Base-by-base conservation (phyloP, 1,140 invertebrate genomes). In the Tetraneura akinire region DNA sequence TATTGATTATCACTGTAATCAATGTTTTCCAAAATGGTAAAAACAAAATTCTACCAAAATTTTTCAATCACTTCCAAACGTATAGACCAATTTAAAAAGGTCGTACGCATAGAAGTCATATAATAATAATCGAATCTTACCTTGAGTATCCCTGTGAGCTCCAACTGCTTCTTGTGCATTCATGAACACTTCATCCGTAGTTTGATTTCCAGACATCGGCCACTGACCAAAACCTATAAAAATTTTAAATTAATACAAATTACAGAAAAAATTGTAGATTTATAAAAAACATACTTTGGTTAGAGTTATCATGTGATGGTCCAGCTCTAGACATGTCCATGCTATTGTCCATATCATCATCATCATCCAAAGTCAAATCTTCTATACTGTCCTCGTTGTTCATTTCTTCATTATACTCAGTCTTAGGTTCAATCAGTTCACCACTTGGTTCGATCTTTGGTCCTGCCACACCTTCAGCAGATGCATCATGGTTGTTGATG, bases 281-380 rank as follows among this genome's bases (percentile, higher is more conserved):
- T 1, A 51, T 13, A n/a, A n/a, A n/a, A n/a, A n/a, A 47, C 86
- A 86, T 85, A 88, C 87, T 87, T 85, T 87, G 85, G 84, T 87
- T 87, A 84, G 76, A 86, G 84, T 88, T 87, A 55, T 87, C 87
- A 85, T 81, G 87, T 84, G 84, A 88, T 85, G 82, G 87, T 85
- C 86, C 88, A 85, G 84, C 86, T 87, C 83, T 85, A 85, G 82
- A 87, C 86, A 84, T 88, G 86, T 86, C 82, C 81, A 83, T 82
- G 47, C 74, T 78, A 47, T 82, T 80, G 68, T 90, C 89, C 86
- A 89, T 88, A 84, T 90, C 90, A 84, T 90, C 90, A 84, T 94
- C 92, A 83, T 94, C 92, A 85, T 93, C 92, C 80, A 93, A 86
- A 81, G 92, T 93, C 85, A 93, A 88, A 86, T 94, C 92, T 87